Base-by-base conservation (phyloP, 2,888 invertebrate species). In the Dendrolimus pini region DNA sequence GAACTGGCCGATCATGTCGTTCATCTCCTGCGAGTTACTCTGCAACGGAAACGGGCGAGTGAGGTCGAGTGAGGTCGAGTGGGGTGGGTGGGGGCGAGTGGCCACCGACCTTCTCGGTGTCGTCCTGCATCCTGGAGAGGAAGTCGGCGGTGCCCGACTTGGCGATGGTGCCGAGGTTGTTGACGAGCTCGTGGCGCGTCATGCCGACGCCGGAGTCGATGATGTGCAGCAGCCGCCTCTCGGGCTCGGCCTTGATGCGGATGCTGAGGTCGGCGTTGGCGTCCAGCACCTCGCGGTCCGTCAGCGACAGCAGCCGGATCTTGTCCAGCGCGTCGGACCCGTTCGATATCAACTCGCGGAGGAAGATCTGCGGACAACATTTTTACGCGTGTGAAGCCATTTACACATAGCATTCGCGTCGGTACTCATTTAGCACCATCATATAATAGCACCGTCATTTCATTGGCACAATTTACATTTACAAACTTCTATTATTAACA, bases 241-340 rank as follows among this genome's bases (percentile, higher is more conserved):
- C 99, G 76, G 97, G 97, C 76, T 99, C 99, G 0, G 97, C 96
- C 78, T 94, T 97, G 74, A 99, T 98, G 82, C 96, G 95, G 65
- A 99, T 97, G 67, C 94, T 93, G 60, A 99, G 85, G 74, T 99
- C 98, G 0, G 94, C 92, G 72, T 95, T 96, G 9, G 94, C 89
- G 42, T 94, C 94, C 63, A 99, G 87, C 59, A 96, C 96, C 59
- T 92, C 90, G 68, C 94, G 94, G 73, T 98, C 95, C 0, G 99
- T 99, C 58, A 99, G 91, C 1, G 99, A 96, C 61, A 99, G 83
- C 69, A 99, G 92, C 41, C 99, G 94, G 74, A 99, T 98, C 87
- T 99, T 99, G 89, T 99, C 99, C 65, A 99, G 92, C 54, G 99
- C 99, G 92, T 99, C 99, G 0, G 99, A 99, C 0, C 98, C 99